These are phyloP conservation scores for Python bivittatus DNA, from an alignment of 2,113 vertebrate species.

Conservation along the genomic window DNA sequence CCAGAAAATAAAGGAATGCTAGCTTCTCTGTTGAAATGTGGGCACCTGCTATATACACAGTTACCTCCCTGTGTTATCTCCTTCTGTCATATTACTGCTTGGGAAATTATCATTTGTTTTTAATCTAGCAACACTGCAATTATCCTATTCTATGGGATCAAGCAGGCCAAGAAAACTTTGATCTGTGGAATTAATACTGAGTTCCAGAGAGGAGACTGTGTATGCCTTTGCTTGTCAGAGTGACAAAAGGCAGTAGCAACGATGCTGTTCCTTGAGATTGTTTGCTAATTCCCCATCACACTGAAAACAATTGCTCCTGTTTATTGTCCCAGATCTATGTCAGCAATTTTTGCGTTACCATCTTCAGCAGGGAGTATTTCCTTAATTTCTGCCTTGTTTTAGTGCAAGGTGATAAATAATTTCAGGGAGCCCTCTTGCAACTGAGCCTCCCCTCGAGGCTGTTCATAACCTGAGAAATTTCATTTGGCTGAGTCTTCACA, in stretches of 20 bases:
- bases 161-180: constrained; percentile 12
- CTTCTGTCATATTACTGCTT: background rate
- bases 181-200: constrained; percentile 55
- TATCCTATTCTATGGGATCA: background rate
- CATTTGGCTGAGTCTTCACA: constrained; percentile 53
- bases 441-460: constrained; percentile 41
- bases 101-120: background rate
- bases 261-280: constrained; percentile 35
- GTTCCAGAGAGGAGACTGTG: constrained; percentile 30
- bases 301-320: constrained; percentile 47
- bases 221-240: constrained; percentile 32
- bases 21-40: background rate
- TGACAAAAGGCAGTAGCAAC: constrained; percentile 59
- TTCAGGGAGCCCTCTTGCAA: constrained; percentile 39
- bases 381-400: constrained; percentile 70
- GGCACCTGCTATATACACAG: background rate
- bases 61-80: background rate
- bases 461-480: constrained; percentile 47
- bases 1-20: background rate
- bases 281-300: constrained; percentile 41
- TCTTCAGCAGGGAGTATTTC: constrained; percentile 45
- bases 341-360: constrained; percentile 59
- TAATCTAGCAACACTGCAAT: background rate
- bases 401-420: constrained; percentile 61
- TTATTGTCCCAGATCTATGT: constrained; percentile 44